A percentile compares a stretch with the other conserved stretches of the same genome.
Evolutionary conservation across 2,888 invertebrate genomes (phyloP).

Genomic region (Merodon equestris): DNA sequence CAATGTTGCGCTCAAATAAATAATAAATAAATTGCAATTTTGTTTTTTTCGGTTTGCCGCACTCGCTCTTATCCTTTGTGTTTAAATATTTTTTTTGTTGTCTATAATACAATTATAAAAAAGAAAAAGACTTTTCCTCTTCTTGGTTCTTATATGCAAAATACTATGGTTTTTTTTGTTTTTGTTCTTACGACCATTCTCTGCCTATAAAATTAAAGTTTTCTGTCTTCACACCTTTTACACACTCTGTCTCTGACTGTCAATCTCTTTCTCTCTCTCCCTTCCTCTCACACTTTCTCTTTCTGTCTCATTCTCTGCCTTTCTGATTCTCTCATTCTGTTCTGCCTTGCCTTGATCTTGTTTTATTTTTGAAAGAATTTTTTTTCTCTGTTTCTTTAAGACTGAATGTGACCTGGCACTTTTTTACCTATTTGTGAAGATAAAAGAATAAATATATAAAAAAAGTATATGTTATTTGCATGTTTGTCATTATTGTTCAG

Average conservation of each 20-base stretch:
- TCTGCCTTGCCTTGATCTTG: slow-evolving; percentile 37
- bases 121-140: neutral
- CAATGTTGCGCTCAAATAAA: no score
- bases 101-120: no score
- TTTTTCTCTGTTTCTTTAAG: slow-evolving; percentile 53
- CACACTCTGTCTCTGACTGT: slow-evolving; percentile 2
- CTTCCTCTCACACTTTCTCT: slow-evolving; percentile 13
- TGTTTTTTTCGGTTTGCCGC: no score
- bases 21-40: no score
- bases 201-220: no score
- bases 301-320: slow-evolving; percentile 20
- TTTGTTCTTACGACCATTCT: neutral
- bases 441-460: slow-evolving; percentile 63
- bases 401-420: slow-evolving; percentile 64
- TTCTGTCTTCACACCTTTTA: neutral
- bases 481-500: slow-evolving; percentile 19
- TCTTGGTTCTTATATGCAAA: neutral
- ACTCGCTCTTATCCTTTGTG: no score
- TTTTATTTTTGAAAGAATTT: slow-evolving; percentile 22
- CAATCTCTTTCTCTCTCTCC: no score
- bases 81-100: no score
- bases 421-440: slow-evolving; percentile 67
- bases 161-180: neutral
- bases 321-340: no score
- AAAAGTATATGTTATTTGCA: slow-evolving; percentile 40